phyloP scores from a whole-genome alignment of 1,140 invertebrate genomes.

The Eulimnadia texana region DNA sequence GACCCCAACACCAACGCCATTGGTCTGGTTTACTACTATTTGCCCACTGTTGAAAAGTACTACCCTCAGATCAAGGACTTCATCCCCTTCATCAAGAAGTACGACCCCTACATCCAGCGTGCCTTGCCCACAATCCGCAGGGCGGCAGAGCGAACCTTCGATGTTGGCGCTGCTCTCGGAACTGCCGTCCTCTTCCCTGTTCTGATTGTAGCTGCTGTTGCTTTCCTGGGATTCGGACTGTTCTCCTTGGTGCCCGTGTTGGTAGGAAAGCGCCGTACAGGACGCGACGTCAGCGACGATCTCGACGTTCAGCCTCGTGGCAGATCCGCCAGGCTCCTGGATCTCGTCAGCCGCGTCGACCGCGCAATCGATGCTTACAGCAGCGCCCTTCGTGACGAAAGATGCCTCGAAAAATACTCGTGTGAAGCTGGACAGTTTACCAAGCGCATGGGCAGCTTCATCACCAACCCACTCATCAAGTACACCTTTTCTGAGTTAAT shows the following conservation, averaged over 20 bases:
- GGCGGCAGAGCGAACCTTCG: slow-evolving; percentile 2
- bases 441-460: slow-evolving; percentile 1
- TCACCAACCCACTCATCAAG: slow-evolving; percentile 11
- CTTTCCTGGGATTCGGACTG: slow-evolving; percentile 8
- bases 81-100: slow-evolving; percentile 11
- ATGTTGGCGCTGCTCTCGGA: slow-evolving; percentile 4
- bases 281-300: slow-evolving; percentile 1
- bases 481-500: background rate
- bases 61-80: slow-evolving; percentile 14
- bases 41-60: slow-evolving; percentile 15
- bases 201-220: background rate
- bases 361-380: slow-evolving; percentile 9
- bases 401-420: slow-evolving; percentile 15
- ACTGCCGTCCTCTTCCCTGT: background rate
- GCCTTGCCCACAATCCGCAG: slow-evolving; percentile 6
- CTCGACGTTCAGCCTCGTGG: background rate
- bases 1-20: slow-evolving; percentile 15
- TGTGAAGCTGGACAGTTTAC: slow-evolving; percentile 16
- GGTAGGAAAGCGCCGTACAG: background rate
- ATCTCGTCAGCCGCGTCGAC: slow-evolving; percentile 9
- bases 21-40: slow-evolving; percentile 16
- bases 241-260: background rate
- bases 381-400: slow-evolving; percentile 4
- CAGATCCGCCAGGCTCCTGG: background rate
- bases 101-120: background rate